Percentiles rank a stretch among this genome's conserved stretches.
phyloP scores from a whole-genome alignment of 2,113 vertebrate genomes.

The Clarias batrachus region DNA sequence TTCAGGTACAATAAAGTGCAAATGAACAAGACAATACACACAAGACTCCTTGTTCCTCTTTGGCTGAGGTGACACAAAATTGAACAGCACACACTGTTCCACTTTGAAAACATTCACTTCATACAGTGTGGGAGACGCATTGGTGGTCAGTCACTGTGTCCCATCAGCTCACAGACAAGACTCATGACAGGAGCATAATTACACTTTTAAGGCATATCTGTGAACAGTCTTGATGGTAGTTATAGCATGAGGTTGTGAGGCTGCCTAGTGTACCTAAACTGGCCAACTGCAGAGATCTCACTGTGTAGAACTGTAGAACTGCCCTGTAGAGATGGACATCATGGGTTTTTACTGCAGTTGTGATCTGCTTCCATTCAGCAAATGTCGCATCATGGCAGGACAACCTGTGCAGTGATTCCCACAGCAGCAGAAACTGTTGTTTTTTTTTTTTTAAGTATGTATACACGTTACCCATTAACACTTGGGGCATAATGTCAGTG shows the following conservation, averaged over 20 bases:
- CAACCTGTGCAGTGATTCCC: slow-evolving; percentile 5
- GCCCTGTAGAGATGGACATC: neutral
- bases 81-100: slow-evolving; percentile 16
- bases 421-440: slow-evolving; percentile 22
- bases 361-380: slow-evolving; percentile 14
- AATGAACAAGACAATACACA: slow-evolving; percentile 38
- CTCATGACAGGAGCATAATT: slow-evolving; percentile 16
- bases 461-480: neutral
- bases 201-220: slow-evolving; percentile 72
- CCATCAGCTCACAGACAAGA: slow-evolving; percentile 10
- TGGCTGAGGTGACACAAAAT: slow-evolving; percentile 24
- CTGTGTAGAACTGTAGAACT: neutral
- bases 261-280: slow-evolving; percentile 31
- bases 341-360: neutral
- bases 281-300: neutral
- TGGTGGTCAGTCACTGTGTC: slow-evolving; percentile 24
- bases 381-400: neutral
- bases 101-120: slow-evolving; percentile 44
- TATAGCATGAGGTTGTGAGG: slow-evolving; percentile 7
- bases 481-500: neutral
- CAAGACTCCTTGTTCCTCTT: slow-evolving; percentile 22
- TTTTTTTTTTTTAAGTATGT: slow-evolving; percentile 21
- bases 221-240: slow-evolving; percentile 63
- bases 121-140: slow-evolving; percentile 35
- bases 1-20: slow-evolving; percentile 37